Percentiles rank a stretch among this genome's conserved stretches.
These are phyloP conservation scores for Hycleus phaleratus DNA, from an alignment of 1,140 invertebrate genomes.

Conservation along the genomic window DNA sequence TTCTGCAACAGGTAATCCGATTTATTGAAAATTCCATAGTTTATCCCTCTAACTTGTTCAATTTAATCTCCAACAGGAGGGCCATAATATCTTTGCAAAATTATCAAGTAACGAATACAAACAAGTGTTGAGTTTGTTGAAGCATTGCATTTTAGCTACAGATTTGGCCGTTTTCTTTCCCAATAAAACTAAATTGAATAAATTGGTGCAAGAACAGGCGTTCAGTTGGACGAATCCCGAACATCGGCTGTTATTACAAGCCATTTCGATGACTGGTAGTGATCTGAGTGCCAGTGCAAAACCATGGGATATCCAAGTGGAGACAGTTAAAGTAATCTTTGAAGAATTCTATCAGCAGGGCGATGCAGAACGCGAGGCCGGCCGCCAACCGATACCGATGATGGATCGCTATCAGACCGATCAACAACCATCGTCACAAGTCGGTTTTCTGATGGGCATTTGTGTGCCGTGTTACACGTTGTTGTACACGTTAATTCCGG, in stretches of 20 bases:
- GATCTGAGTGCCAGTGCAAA: conserved; percentile 77
- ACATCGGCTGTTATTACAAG: conserved; percentile 58
- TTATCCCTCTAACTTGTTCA: background rate
- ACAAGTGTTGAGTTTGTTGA: conserved; percentile 62
- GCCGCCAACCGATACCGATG: conserved; percentile 67
- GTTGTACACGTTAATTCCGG: conserved; percentile 58
- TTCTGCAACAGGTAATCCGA: conserved; percentile 45
- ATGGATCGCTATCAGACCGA: conserved; percentile 71
- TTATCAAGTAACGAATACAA: conserved; percentile 70
- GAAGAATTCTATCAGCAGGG: conserved; percentile 81
- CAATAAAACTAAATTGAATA: conserved; percentile 58
- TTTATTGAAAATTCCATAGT: background rate
- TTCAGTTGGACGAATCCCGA: conserved; percentile 58
- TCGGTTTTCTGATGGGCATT: conserved; percentile 71
- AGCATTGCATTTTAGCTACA: conserved; percentile 77
- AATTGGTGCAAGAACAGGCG: conserved; percentile 47
- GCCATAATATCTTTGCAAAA: conserved; percentile 71
- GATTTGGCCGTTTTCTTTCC: conserved; percentile 75
- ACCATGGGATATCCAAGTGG: conserved; percentile 74
- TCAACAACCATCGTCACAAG: conserved; percentile 67
- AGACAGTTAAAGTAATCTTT: conserved; percentile 73
- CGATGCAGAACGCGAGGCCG: conserved; percentile 63
- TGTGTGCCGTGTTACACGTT: conserved; percentile 75
- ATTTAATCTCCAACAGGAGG: conserved; percentile 49
- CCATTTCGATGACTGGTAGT: conserved; percentile 73